Evolutionary conservation across 2,888 invertebrate genomes (phyloP).

Genomic region (Diaphora mendica): DNA sequence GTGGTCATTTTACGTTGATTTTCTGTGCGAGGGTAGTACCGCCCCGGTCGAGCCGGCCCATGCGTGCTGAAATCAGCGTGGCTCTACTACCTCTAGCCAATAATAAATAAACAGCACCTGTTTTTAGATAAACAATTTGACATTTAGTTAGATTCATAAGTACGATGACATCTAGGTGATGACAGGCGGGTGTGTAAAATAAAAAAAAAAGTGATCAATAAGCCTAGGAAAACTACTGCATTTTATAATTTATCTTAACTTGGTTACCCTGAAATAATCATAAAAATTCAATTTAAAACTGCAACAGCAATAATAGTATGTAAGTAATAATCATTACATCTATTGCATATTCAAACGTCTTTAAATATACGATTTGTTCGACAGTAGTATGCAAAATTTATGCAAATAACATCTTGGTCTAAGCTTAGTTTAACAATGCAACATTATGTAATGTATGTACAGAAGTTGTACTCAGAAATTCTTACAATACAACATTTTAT

Average conservation of each 20-base stretch:
- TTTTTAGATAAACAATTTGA: not conserved
- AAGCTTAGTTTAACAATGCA: slow-evolving; percentile 39
- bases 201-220: not conserved
- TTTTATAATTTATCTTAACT: no score
- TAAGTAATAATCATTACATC: slow-evolving; percentile 29
- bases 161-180: not conserved
- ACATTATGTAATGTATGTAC: slow-evolving; percentile 42
- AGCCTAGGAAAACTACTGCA: not conserved
- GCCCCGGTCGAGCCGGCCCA: no score
- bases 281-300: not conserved
- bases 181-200: not conserved
- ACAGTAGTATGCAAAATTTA: slow-evolving; percentile 48
- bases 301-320: not conserved
- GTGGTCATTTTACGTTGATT: no score
- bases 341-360: slow-evolving; percentile 46
- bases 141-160: not conserved
- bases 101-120: not conserved
- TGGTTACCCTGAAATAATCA: not conserved
- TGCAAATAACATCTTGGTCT: slow-evolving; percentile 51
- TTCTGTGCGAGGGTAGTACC: no score
- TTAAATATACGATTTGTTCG: slow-evolving; percentile 42
- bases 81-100: no score
- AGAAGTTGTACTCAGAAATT: slow-evolving; percentile 24
- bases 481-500: slow-evolving; percentile 30
- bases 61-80: no score